Base-by-base conservation (phyloP, 2,888 invertebrate genomes). In the Mongoloraphidia duomilia region DNA sequence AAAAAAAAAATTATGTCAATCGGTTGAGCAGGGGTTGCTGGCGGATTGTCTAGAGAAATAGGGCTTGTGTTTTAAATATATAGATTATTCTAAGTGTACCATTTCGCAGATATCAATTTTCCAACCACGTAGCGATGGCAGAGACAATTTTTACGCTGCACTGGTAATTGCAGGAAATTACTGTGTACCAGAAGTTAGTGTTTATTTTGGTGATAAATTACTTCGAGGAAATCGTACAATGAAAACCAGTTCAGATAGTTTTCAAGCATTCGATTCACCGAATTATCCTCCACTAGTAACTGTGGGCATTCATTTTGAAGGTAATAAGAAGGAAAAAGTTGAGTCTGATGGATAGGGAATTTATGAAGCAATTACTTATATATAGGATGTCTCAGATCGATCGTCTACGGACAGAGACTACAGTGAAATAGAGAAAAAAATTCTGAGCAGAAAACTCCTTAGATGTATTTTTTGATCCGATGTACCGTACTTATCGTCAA, bases 121-220 rank as follows among this genome's bases (percentile, higher is more conserved):
- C 63, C 94, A 96, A 64, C 80, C 87, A 0, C 77, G 95, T 17
- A 93, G 88, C 58, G 97, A 97, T 63, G 97, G 95, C 1, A 77
- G 88, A 53, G 90, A 93, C 57, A 97, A 97, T 65, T 88, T 97
- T 54, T 77, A 94, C 12, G 82, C 88, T 0, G 88, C 96, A 0
- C 69, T 97, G 11, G 79, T 95, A 38, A 80, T 96, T 35, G 94
- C 96, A 8, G 93, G 91, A 2, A 84, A 81, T 56, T 84, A 84
- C 59, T 79, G 80, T 52, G 91, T 97, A 55, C 93, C 94, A 0
- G 97, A 97, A 72, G 96, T 96, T 2, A 82, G 90, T 36, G 79
- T 96, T 10, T 90, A 85, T 65, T 97, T 97, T 64, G 86, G 87
- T 35, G 84, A 86, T 61, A 84, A 84, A 61, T 73, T 97, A 2